Evolutionary conservation across 2,113 vertebrate species (phyloP).

Genomic region (rabbit (Oryctolagus cuniculus)): DNA sequence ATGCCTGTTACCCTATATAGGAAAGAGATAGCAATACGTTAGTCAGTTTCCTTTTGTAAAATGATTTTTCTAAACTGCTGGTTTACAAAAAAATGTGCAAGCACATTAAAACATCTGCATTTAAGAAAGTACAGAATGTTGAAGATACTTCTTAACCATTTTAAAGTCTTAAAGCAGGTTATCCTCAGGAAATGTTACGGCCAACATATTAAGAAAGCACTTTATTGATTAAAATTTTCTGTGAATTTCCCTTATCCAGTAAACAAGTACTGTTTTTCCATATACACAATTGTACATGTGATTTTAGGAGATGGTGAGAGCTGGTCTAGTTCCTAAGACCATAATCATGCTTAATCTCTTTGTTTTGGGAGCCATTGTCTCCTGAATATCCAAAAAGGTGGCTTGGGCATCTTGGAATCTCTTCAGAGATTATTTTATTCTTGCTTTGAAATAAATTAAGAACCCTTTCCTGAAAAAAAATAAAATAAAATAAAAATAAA

Average conservation of each 20-base stretch:
- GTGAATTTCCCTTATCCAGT: not conserved
- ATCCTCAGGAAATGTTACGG: not conserved
- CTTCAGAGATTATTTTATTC: not conserved
- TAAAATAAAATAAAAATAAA: too few relatives aligned
- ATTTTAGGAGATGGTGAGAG: not conserved
- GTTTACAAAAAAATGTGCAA: constrained; percentile 29
- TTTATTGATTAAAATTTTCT: not conserved
- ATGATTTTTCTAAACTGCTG: not conserved
- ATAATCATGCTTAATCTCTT: not conserved
- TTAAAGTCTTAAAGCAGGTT: constrained; percentile 4
- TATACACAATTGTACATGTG: not conserved
- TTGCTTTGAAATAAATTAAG: constrained; percentile 20
- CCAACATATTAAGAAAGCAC: not conserved
- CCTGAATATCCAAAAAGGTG: not conserved
- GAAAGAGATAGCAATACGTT: not conserved
- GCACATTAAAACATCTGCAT: not conserved
- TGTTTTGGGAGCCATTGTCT: not conserved
- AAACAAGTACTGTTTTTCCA: constrained; percentile 25
- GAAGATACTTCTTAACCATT: not conserved
- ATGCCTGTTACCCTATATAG: not conserved
- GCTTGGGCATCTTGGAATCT: not conserved
- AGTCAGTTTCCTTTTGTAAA: constrained; percentile 27
- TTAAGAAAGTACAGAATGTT: not conserved
- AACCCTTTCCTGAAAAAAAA: not conserved
- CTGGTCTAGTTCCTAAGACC: not conserved